phyloP scores from a whole-genome alignment of 2,888 invertebrate genomes.

The Drosophila neotestacea region DNA sequence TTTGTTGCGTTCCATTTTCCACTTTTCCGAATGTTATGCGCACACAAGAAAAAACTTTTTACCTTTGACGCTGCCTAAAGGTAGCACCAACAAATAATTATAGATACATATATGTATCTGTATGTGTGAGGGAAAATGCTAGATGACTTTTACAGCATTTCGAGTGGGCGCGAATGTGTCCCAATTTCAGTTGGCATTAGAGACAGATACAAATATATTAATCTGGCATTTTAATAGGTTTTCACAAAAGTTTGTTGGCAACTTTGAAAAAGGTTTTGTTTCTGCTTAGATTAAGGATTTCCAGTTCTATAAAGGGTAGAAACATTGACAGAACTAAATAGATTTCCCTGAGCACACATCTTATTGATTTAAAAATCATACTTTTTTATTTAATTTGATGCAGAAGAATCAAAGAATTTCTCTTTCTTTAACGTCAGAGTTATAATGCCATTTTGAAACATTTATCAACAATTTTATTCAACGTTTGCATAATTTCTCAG shows the following conservation, averaged over 20 bases:
- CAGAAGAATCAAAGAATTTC: neutral
- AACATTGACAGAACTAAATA: neutral
- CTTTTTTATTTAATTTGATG: neutral
- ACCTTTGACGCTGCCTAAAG: slow-evolving; percentile 74
- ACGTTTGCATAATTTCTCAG: neutral
- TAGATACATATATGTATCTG: slow-evolving; percentile 42
- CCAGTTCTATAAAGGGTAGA: neutral
- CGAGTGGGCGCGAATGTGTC: slow-evolving; percentile 46
- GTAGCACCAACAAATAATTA: slow-evolving; percentile 63
- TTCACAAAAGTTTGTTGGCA: slow-evolving; percentile 2
- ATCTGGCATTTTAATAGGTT: slow-evolving; percentile 39
- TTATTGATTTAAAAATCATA: neutral
- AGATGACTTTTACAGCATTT: slow-evolving; percentile 43
- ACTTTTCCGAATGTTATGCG: slow-evolving; percentile 33
- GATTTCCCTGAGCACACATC: neutral
- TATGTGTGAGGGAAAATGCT: slow-evolving; percentile 13
- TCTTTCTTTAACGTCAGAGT: neutral
- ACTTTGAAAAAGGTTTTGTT: slow-evolving; percentile 31
- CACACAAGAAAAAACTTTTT: slow-evolving; percentile 54
- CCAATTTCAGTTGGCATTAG: slow-evolving; percentile 31
- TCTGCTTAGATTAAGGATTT: neutral
- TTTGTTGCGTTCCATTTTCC: slow-evolving; percentile 77
- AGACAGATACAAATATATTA: slow-evolving; percentile 9
- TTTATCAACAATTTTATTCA: neutral
- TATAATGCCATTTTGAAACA: neutral